Percentiles rank a stretch among this genome's conserved stretches.
Evolutionary conservation across 2,113 vertebrate genomes (phyloP).

Genomic region (Sceloporus undulatus): DNA sequence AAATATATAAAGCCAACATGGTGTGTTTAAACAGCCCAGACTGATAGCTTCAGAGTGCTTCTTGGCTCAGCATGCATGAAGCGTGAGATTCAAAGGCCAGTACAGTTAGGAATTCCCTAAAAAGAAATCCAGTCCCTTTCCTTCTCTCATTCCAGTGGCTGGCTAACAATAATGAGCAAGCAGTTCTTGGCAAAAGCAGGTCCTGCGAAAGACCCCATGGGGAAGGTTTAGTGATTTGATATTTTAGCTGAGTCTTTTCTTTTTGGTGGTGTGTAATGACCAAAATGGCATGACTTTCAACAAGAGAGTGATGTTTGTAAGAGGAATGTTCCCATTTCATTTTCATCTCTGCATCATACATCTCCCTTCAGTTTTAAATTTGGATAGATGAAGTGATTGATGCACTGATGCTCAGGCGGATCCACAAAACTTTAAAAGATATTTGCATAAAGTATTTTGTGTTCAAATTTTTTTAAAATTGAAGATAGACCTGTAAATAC

Average conservation of each 20-base stretch:
- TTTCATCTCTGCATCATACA: too few species aligned
- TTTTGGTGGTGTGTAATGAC: background rate
- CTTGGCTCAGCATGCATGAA: background rate
- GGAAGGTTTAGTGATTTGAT: background rate
- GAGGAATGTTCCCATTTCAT: background rate
- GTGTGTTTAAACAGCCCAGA: conserved; percentile 55
- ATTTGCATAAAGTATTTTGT: background rate
- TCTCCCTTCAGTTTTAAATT: background rate
- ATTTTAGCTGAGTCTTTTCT: background rate
- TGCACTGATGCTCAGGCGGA: background rate
- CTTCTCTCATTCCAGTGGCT: conserved; percentile 4
- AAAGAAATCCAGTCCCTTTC: conserved; percentile 39
- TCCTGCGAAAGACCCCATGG: too few species aligned
- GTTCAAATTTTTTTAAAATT: background rate
- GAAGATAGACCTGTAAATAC: background rate
- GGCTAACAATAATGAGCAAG: background rate
- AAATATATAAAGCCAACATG: conserved; percentile 76
- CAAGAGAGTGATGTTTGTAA: background rate
- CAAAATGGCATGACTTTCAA: background rate
- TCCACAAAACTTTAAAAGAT: background rate
- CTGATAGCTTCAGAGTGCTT: background rate
- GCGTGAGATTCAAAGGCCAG: conserved; percentile 28
- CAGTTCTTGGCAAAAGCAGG: background rate
- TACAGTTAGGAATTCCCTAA: conserved; percentile 45
- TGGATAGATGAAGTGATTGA: too few species aligned